These are phyloP conservation scores for Machimus rusticus DNA, from an alignment of 2,888 invertebrate genomes.

Conservation along the genomic window DNA sequence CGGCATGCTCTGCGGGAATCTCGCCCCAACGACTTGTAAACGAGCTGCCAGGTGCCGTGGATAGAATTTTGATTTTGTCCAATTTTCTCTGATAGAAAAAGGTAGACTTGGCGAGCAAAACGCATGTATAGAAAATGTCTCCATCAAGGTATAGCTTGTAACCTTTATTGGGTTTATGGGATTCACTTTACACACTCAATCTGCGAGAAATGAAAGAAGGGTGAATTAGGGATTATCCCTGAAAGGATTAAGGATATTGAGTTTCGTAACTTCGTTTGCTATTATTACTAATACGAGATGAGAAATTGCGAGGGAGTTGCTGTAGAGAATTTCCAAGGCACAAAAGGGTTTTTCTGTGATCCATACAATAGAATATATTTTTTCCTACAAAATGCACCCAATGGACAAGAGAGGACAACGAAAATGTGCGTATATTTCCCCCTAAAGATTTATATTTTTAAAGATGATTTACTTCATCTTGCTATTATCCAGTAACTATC, in stretches of 20 bases:
- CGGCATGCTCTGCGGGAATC: not conserved
- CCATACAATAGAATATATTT: not conserved
- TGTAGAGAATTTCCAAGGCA: not conserved
- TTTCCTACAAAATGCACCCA: not conserved
- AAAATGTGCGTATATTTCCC: not conserved
- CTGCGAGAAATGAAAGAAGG: constrained; percentile 23
- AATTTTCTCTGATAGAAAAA: constrained; percentile 29
- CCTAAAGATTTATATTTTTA: too few species aligned
- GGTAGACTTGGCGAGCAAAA: constrained; percentile 5
- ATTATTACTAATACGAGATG: not conserved
- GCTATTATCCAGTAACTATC: not conserved
- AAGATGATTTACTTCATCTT: not conserved
- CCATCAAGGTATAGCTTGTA: constrained; percentile 25
- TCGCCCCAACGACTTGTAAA: constrained; percentile 20
- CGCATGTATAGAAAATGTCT: constrained; percentile 17
- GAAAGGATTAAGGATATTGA: constrained; percentile 27
- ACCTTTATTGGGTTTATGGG: constrained; percentile 25
- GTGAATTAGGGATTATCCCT: constrained; percentile 29
- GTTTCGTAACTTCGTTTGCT: constrained; percentile 1
- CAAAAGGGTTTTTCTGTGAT: not conserved
- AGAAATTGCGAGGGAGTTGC: not conserved
- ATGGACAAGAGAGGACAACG: not conserved
- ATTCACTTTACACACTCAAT: constrained; percentile 29
- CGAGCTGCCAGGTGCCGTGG: constrained; percentile 17
- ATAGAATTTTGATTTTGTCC: constrained; percentile 28